Evolutionary conservation across 1,140 invertebrate species (phyloP).

Genomic region (Camponotus floridanus): DNA sequence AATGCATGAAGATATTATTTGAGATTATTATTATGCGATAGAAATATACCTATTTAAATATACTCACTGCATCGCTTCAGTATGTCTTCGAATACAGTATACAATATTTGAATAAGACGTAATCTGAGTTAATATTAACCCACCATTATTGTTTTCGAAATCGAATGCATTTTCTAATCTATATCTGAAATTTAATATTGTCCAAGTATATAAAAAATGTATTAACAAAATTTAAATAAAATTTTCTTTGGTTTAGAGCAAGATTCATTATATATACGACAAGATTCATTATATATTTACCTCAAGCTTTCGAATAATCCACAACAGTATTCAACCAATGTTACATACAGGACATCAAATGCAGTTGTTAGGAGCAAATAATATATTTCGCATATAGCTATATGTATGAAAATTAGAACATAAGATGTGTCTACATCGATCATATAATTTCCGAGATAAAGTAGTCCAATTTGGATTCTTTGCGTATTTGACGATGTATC

Average conservation of each 20-base stretch:
- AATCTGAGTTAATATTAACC: neutral
- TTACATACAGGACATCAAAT: conserved; percentile 31
- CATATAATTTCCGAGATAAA: conserved; percentile 21
- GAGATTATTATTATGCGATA: neutral
- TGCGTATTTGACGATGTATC: too few species aligned
- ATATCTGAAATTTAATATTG: conserved; percentile 18
- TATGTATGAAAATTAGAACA: conserved; percentile 39
- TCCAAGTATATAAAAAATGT: neutral
- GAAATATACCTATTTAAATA: neutral
- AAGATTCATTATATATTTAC: too few species aligned
- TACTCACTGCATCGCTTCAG: conserved; percentile 32
- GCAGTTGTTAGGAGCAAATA: neutral
- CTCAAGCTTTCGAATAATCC: conserved; percentile 11
- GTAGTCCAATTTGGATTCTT: neutral
- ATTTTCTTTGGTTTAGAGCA: too few species aligned
- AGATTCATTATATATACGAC: too few species aligned
- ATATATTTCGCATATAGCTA: neutral
- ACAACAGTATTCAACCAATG: conserved; percentile 2
- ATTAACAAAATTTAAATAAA: too few species aligned
- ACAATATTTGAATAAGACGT: conserved; percentile 9
- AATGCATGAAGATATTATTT: neutral
- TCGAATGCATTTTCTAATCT: conserved; percentile 21
- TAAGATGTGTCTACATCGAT: conserved; percentile 27
- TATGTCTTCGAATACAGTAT: conserved; percentile 23
- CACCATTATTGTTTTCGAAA: neutral